These are phyloP conservation scores for Kuschelorhynchus macadamiae DNA, from an alignment of 2,888 invertebrate species.

Conservation along the genomic window DNA sequence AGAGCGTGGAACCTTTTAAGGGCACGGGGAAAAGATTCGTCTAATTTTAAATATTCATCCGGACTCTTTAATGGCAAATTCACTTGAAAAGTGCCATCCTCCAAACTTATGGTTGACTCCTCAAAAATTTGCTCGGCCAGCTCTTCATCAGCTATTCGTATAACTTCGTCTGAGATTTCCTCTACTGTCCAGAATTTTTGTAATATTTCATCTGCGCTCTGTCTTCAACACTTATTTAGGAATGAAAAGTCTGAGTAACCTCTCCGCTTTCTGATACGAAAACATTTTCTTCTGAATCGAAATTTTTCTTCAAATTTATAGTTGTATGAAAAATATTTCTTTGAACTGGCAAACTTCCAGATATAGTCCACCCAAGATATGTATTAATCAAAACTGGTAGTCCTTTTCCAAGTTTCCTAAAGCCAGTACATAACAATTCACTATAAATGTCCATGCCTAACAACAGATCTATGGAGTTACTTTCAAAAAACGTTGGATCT, in stretches of 20 bases:
- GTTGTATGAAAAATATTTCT: background rate
- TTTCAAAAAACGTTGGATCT: slow-evolving; percentile 31
- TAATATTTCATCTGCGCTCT: background rate
- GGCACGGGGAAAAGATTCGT: background rate
- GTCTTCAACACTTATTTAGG: background rate
- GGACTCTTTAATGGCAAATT: slow-evolving; percentile 1
- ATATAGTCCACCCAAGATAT: slow-evolving; percentile 42
- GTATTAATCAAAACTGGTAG: slow-evolving; percentile 41
- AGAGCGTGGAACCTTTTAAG: no score
- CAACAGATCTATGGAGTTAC: slow-evolving; percentile 35
- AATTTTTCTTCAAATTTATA: background rate
- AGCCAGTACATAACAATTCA: slow-evolving; percentile 27
- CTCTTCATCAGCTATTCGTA: background rate
- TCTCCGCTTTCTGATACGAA: background rate
- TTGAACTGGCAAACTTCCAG: slow-evolving; percentile 29
- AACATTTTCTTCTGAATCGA: background rate
- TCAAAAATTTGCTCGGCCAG: background rate
- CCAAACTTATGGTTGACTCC: slow-evolving; percentile 1
- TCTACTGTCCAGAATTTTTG: slow-evolving; percentile 2
- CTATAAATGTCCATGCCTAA: slow-evolving; percentile 42
- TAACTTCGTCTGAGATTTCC: background rate
- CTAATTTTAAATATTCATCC: slow-evolving; percentile 20
- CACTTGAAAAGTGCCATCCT: slow-evolving; percentile 2
- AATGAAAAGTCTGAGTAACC: slow-evolving; percentile 8
- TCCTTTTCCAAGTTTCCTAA: slow-evolving; percentile 29